These are phyloP conservation scores for Drosophila rubida DNA, from an alignment of 2,888 invertebrate genomes.

Conservation along the genomic window DNA sequence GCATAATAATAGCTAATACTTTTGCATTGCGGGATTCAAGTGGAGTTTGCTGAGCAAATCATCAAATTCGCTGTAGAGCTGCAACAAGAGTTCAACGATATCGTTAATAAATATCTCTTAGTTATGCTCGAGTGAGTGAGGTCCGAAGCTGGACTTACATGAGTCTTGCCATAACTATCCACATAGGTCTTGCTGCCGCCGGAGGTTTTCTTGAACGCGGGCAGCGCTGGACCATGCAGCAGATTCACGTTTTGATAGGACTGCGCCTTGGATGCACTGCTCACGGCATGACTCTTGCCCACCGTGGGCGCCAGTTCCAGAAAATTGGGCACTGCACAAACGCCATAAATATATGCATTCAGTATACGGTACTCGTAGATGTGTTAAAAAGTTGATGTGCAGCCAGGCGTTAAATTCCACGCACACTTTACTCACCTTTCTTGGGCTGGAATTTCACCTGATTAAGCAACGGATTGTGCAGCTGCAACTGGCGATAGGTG, in stretches of 20 bases:
- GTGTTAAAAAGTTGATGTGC: background rate
- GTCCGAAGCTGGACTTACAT: slow-evolving; percentile 63
- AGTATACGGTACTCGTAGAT: background rate
- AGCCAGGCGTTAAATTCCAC: slow-evolving; percentile 31
- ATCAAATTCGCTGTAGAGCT: slow-evolving; percentile 84
- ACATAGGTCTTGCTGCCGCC: slow-evolving; percentile 71
- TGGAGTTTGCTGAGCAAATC: slow-evolving; percentile 81
- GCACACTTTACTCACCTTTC: slow-evolving; percentile 70
- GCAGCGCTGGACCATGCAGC: slow-evolving; percentile 65
- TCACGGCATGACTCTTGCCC: slow-evolving; percentile 64
- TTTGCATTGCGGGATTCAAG: slow-evolving; percentile 68
- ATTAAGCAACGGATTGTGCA: slow-evolving; percentile 82
- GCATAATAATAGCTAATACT: slow-evolving; percentile 53
- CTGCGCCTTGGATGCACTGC: slow-evolving; percentile 69
- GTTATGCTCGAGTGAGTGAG: slow-evolving; percentile 20
- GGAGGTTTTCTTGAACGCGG: slow-evolving; percentile 60
- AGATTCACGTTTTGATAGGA: slow-evolving; percentile 82
- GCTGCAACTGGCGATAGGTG: slow-evolving; percentile 77
- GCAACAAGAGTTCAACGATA: slow-evolving; percentile 36
- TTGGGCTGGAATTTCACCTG: slow-evolving; percentile 81
- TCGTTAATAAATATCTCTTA: slow-evolving; percentile 5
- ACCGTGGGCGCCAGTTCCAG: slow-evolving; percentile 65
- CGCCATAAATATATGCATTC: slow-evolving; percentile 5
- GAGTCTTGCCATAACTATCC: slow-evolving; percentile 73
- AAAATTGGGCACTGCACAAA: slow-evolving; percentile 67